phyloP scores from a whole-genome alignment of 2,113 vertebrate genomes.

The Thermophis baileyi region DNA sequence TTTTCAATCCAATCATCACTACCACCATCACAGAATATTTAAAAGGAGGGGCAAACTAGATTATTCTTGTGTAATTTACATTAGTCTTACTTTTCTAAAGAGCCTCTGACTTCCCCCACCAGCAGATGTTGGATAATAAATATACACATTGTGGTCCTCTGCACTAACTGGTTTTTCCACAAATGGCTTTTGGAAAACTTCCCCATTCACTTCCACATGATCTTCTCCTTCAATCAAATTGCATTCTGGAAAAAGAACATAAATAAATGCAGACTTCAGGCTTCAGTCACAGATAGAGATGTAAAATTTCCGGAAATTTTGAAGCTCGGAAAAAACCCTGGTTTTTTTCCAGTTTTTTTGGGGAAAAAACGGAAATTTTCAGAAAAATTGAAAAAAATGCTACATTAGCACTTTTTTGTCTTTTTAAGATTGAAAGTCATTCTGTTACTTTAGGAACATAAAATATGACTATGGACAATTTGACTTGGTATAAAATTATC shows the following conservation, averaged over 20 bases:
- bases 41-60: neutral
- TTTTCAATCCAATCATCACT: neutral
- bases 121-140: constrained; percentile 89
- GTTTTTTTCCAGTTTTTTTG: too few relatives aligned
- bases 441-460: too few relatives aligned
- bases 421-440: too few relatives aligned
- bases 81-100: constrained; percentile 79
- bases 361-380: too few relatives aligned
- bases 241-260: constrained; percentile 71
- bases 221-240: constrained; percentile 89
- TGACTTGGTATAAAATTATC: too few relatives aligned
- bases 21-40: neutral
- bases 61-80: neutral
- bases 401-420: too few relatives aligned
- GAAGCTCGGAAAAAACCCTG: too few relatives aligned
- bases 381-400: too few relatives aligned
- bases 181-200: constrained; percentile 89
- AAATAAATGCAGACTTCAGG: neutral
- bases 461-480: too few relatives aligned
- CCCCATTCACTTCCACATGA: constrained; percentile 89
- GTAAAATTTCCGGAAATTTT: too few relatives aligned
- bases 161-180: constrained; percentile 90
- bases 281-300: neutral
- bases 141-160: constrained; percentile 92
- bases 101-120: constrained; percentile 89